A percentile compares a stretch with the other conserved stretches of the same genome.
Evolutionary conservation across 2,888 invertebrate species (phyloP).

Genomic region (Trissolcus brochymenae): DNA sequence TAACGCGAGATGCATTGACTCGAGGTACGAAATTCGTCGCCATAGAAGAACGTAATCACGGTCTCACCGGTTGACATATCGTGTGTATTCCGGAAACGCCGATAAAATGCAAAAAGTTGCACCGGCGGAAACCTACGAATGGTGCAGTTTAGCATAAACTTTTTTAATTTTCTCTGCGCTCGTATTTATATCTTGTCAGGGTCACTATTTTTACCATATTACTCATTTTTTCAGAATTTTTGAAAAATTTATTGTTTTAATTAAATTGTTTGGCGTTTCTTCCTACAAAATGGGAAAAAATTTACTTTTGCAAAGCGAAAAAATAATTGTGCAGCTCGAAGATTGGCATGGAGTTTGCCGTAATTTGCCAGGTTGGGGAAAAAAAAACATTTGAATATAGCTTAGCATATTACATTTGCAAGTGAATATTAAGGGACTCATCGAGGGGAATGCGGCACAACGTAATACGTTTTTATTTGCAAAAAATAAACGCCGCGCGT

Average conservation of each 20-base stretch:
- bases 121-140: constrained; percentile 47
- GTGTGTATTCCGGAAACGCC: constrained; percentile 31
- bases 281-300: background rate
- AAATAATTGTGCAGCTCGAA: background rate
- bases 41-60: constrained; percentile 12
- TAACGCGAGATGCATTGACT: background rate
- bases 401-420: constrained; percentile 51
- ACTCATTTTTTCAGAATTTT: constrained; percentile 28
- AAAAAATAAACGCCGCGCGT: constrained; percentile 24
- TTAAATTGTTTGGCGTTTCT: background rate
- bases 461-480: constrained; percentile 30
- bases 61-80: constrained; percentile 32
- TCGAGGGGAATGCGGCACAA: constrained; percentile 10
- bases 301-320: background rate
- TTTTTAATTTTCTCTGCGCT: constrained; percentile 56
- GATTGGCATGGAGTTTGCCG: constrained; percentile 8
- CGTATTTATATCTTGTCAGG: constrained; percentile 58
- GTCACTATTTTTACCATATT: constrained; percentile 44
- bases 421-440: constrained; percentile 47
- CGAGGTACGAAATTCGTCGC: background rate
- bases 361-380: background rate
- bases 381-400: constrained; percentile 23
- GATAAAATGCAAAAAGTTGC: constrained; percentile 55
- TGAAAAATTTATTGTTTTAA: background rate
- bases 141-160: constrained; percentile 56